phyloP scores from a whole-genome alignment of 2,888 invertebrate species.

The Luperina testacea region DNA sequence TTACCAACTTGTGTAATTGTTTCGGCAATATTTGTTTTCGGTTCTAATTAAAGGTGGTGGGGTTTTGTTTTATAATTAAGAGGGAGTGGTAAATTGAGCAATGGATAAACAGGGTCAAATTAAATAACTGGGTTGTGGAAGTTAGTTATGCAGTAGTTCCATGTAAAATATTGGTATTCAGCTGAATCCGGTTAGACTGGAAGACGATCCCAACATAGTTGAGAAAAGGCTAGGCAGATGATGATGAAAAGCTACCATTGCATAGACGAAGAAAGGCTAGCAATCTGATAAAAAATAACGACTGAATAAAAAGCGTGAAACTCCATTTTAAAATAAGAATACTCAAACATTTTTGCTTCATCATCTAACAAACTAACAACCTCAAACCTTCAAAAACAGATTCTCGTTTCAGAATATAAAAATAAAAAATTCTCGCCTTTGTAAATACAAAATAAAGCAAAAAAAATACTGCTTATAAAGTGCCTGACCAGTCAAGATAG shows the following conservation, averaged over 20 bases:
- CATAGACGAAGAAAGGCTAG: background rate
- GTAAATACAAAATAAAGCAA: slow-evolving; percentile 1
- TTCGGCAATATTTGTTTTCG: slow-evolving; percentile 47
- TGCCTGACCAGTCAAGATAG: slow-evolving; percentile 19
- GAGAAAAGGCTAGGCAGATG: background rate
- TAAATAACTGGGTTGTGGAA: background rate
- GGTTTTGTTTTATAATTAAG: slow-evolving; percentile 28
- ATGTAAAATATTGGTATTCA: too few relatives aligned
- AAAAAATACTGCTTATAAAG: slow-evolving; percentile 10
- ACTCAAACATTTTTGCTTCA: background rate
- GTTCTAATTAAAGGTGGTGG: slow-evolving; percentile 40
- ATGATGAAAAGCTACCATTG: background rate
- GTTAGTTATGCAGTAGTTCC: too few relatives aligned
- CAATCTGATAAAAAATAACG: background rate
- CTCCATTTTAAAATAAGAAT: background rate
- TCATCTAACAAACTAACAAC: slow-evolving; percentile 5
- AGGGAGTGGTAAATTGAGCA: slow-evolving; percentile 24
- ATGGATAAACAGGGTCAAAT: background rate
- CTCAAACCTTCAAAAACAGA: slow-evolving; percentile 6
- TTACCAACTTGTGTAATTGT: slow-evolving; percentile 55
- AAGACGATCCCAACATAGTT: background rate
- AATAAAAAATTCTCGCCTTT: background rate
- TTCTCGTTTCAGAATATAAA: background rate
- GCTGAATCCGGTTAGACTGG: background rate
- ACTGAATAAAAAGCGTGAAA: too few relatives aligned